A percentile compares a stretch with the other conserved stretches of the same genome.
Evolutionary conservation across 1,140 invertebrate genomes (phyloP).

Genomic region (Drosophila gunungcola): DNA sequence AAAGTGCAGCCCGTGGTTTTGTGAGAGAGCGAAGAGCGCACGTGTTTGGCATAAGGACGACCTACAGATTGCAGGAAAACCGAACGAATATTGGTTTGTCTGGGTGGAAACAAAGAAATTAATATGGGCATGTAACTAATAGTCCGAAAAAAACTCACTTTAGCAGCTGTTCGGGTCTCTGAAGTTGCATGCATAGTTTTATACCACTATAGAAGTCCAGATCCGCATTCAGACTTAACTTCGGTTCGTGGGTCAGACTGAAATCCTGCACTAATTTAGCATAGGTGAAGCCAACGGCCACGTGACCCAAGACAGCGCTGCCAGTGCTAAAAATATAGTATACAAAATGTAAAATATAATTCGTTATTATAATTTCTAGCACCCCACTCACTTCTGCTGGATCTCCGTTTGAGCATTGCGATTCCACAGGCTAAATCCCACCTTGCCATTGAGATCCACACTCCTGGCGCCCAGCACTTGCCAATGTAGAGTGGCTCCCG

Average conservation of each 20-base stretch:
- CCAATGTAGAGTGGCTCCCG: slow-evolving; percentile 90
- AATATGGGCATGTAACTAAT: background rate
- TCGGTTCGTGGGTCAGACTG: slow-evolving; percentile 89
- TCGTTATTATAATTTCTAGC: too few species aligned
- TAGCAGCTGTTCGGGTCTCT: slow-evolving; percentile 88
- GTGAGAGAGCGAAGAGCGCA: slow-evolving; percentile 41
- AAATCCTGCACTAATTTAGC: slow-evolving; percentile 90
- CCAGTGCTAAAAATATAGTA: slow-evolving; percentile 87
- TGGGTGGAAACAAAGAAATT: slow-evolving; percentile 15
- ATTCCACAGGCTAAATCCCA: slow-evolving; percentile 95
- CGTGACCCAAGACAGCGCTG: slow-evolving; percentile 88
- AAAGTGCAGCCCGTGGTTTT: slow-evolving; percentile 89
- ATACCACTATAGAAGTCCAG: slow-evolving; percentile 92
- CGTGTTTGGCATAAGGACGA: slow-evolving; percentile 57
- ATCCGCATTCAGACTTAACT: slow-evolving; percentile 90
- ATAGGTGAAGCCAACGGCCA: slow-evolving; percentile 89
- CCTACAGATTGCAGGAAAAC: slow-evolving; percentile 54
- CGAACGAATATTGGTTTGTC: slow-evolving; percentile 52
- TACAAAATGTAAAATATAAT: too few species aligned
- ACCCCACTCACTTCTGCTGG: slow-evolving; percentile 88
- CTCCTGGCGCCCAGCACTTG: slow-evolving; percentile 90
- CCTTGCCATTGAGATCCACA: slow-evolving; percentile 93
- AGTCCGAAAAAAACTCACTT: slow-evolving; percentile 85
- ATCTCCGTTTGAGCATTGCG: slow-evolving; percentile 93
- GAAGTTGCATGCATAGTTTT: slow-evolving; percentile 92